Base-by-base conservation (phyloP, 53 echinoderm and acorn worm genomes). In the Pentamera pediparva region DNA sequence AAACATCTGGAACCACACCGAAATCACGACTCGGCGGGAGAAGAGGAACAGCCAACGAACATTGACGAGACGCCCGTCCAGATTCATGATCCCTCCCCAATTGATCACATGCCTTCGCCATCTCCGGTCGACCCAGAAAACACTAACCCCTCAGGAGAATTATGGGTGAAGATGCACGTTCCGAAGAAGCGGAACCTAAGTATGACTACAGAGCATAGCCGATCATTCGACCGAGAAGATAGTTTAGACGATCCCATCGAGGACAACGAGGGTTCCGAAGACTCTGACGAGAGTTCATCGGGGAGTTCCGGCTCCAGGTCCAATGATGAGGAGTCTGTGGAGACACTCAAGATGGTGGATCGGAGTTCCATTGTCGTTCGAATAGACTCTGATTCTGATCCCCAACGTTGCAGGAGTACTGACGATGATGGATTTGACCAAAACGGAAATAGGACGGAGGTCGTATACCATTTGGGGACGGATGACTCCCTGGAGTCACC, bases 121-220 rank as follows among this genome's bases (percentile, higher is more conserved):
- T n/a, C n/a, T n/a, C n/a, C n/a, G n/a, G n/a, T 5, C 3, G 7
- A 5, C 22, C 37, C 37, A 21, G 4, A 35, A 21, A 40, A 62
- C 4, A 38, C 63, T 4, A 21, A 37, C 22, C 35, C 20, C n/a
- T n/a, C n/a, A 36, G 73, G 38, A 1, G 73, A 72, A 52, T 72
- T 72, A 52, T 72, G 73, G 73, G 55, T 53, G 5, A 72, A 72
- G 26, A 72, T 72, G 73, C 53, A 52, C 32, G 52, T 72, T 47
- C 67, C 67, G 2, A 67, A 67, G 45, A 12, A 17, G 28, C 58
- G 67, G 5, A 67, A 15, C 47, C 4, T 67, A n/a, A 67, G 67
- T 28, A 67, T 63, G 50, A 78, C 34, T 27, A 64, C 63, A 0
- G 51, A 64, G 4, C 51, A 36, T 4, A 78, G 64, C 21, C 65